Evolutionary conservation across 2,888 invertebrate species (phyloP), one percentile per base, ranked within the genome.

Genomic region (Tetanocera ferruginea): DNA sequence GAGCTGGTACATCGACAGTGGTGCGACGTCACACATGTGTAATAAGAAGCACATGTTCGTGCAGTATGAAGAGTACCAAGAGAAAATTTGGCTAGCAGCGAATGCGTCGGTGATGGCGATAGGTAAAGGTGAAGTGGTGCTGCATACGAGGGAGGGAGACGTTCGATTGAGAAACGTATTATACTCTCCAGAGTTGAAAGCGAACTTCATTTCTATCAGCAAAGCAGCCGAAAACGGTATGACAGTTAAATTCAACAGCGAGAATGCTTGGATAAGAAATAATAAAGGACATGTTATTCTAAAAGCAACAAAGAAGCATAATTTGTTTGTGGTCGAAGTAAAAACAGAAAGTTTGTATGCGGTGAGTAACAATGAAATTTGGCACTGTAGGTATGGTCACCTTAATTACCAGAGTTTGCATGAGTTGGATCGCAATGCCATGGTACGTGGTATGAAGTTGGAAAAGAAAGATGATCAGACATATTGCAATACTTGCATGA

Each of bases 381-480:
- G 72, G 71, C 76, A 79, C 55, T 70, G 73, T n/a, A 60, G 79
- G 25, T 80, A 67, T 57, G 76, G 78, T 5, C 76, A 80, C 11
- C n/a, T 76, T 2, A 79, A 79, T 62, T 76, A 73, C 51, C 60
- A 55, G 43, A 60, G 76, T 5, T 5, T 76, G 17, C 19, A 37
- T 14, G 76, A 78, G 34, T 62, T 78, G 55, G 11, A 17, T 17
- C 52, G 34, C 9, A 73, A 64, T n/a, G 34, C 51, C 19, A 74
- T 77, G 34, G 76, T 76, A 17, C 19, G 51, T 6, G 78, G 73
- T 8, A 62, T 78, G 34, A 49, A 70, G 25, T n/a, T 75, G 31
- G 52, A 75, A 5, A 64, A 51, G 11, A n/a, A 17, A 51, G 17
- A 11, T 11, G n/a, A n/a, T 17, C 17, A 51, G 11, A 17, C n/a